These are phyloP conservation scores for Elysia chlorotica DNA, from an alignment of 1,140 invertebrate genomes.

Conservation along the genomic window DNA sequence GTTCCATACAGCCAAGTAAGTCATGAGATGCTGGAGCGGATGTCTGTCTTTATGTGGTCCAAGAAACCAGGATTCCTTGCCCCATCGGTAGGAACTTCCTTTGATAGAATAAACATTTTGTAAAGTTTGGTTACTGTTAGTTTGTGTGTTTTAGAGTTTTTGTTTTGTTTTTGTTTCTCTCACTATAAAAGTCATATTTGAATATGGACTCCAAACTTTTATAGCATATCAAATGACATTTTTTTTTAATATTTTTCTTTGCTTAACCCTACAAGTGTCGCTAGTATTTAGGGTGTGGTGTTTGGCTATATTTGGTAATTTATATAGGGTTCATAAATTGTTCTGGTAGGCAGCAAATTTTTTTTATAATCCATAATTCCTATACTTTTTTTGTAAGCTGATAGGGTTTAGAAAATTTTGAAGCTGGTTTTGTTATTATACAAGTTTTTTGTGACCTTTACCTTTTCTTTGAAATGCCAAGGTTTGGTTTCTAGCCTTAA, in stretches of 20 bases:
- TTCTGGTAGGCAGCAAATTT: no score
- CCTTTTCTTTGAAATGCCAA: no score
- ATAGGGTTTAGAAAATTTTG: no score
- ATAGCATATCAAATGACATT: background rate
- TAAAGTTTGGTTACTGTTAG: background rate
- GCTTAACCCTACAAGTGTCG: no score
- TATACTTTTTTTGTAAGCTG: no score
- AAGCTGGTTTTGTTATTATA: no score
- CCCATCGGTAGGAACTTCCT: conserved; percentile 9
- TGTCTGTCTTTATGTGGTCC: conserved; percentile 22
- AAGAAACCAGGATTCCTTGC: conserved; percentile 15
- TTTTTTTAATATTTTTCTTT: background rate
- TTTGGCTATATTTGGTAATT: no score
- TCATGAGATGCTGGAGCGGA: conserved; percentile 16
- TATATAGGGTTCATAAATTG: no score
- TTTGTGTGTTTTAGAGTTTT: background rate
- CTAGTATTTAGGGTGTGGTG: no score
- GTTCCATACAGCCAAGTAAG: background rate
- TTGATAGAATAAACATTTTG: background rate
- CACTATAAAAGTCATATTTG: background rate
- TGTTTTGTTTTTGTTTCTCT: background rate
- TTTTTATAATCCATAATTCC: no score
- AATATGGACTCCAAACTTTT: background rate
- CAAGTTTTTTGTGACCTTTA: no score
- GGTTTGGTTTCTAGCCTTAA: no score